Percentiles rank a stretch among this genome's conserved stretches.
These are phyloP conservation scores for Ophion ellenae DNA, from an alignment of 2,888 invertebrate genomes.

Conservation along the genomic window DNA sequence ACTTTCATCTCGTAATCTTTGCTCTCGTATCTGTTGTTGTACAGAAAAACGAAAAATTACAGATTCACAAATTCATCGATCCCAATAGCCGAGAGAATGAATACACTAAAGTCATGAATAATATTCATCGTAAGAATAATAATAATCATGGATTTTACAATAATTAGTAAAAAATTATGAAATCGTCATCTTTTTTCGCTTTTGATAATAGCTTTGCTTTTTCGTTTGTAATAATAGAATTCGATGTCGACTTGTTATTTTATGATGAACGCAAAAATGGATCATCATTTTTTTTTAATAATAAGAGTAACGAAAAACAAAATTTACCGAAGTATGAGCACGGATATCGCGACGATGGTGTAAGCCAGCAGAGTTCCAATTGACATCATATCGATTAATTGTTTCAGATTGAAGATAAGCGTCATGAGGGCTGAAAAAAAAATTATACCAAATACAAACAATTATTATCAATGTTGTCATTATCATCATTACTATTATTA, in stretches of 20 bases:
- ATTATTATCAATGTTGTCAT: background rate
- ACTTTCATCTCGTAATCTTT: constrained; percentile 67
- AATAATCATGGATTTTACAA: background rate
- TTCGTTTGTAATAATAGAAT: background rate
- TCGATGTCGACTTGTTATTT: background rate
- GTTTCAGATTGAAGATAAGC: constrained; percentile 93
- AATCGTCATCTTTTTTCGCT: background rate
- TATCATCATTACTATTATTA: background rate
- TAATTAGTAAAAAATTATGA: background rate
- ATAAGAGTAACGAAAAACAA: background rate
- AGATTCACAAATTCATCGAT: background rate
- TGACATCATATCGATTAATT: constrained; percentile 98
- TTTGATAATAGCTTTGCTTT: background rate
- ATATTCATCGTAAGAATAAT: background rate
- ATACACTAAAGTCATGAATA: background rate
- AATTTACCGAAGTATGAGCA: constrained; percentile 92
- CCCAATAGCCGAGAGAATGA: background rate
- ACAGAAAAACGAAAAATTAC: background rate
- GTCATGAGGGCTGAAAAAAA: constrained; percentile 90
- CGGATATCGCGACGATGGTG: constrained; percentile 95
- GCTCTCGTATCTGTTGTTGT: constrained; percentile 75
- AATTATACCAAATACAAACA: constrained; percentile 14
- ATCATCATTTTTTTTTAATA: background rate
- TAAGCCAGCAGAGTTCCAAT: constrained; percentile 96
- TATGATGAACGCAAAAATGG: background rate